Evolutionary conservation across 2,113 vertebrate species (phyloP), one percentile per base, ranked within the genome.

Genomic region (Nerophis ophidion): DNA sequence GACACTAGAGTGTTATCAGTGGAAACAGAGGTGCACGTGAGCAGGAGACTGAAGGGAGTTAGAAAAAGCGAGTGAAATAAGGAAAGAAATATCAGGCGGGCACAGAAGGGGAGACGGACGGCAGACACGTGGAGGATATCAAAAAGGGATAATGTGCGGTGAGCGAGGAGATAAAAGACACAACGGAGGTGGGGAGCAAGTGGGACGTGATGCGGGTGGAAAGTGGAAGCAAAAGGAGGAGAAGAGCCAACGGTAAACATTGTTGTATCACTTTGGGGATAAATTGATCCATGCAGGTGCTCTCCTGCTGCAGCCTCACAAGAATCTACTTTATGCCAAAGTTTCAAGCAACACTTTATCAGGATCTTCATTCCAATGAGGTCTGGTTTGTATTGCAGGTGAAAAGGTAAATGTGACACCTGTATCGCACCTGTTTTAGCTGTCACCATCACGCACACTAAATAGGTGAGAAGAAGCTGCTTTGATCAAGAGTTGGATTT

Each of bases 1-100:
- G 61, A 68, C 64, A 61, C 59, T 51, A 69, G 66, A 53, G 79
- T 67, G 81, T 86, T 88, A 88, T 88, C 86, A 79, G 75, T 80
- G 69, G 79, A 85, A 86, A 82, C 86, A 88, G 84, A 81, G 81
- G 61, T 74, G 75, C 71, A 86, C 77, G 83, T 88, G 83, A 85
- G 75, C 72, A 62, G 83, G 72, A 62, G 38, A n/a, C 26, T 19
- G 42, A 44, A 38, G 44, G 60, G 35, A 15, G 13, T 47, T 14
- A 19, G 36, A 56, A 75, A 65, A 60, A 59, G 70, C 66, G 58
- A 68, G 65, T 69, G 62, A 67, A 86, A 72, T 72, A 77, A 71
- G 68, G 64, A 77, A 61, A 75, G 67, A 66, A 81, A 86, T 57
- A 45, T 67, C 57, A 59, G 68, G 60, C 5, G 16, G 63, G 57